Base-by-base conservation (phyloP, 2,888 invertebrate species). In the Drosophila meridionalis region DNA sequence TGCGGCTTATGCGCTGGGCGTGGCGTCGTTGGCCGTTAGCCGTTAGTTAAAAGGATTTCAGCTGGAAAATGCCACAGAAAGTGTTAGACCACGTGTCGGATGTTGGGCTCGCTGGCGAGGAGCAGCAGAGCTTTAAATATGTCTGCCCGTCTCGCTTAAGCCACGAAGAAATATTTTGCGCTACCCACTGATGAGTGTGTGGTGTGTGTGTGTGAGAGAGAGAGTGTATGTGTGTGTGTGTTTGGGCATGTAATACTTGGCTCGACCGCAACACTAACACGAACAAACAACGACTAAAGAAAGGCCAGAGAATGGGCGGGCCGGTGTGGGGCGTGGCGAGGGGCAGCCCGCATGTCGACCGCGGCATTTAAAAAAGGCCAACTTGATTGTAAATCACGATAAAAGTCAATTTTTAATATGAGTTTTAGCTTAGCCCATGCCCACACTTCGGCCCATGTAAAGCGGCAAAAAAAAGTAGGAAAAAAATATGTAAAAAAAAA, bases 401-500 rank as follows among this genome's bases (percentile, higher is more conserved):
- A 89, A 89, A 89, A 89, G 91, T 89, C 91, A 89, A 91, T 89
- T 91, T 90, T 89, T 91, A 89, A 87, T 90, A 87, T 80, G 83
- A 84, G 85, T 82, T 83, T 87, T 83, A 87, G 89, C 73, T 87
- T 77, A 78, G 78, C 77, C 67, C 76, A 69, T 52, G 78, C 80
- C 45, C 36, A 20, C 36, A 28, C 14, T 47, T 32, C 64, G 36
- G 8, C 3, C 55, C 73, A 73, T 72, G 66, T 82, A 82, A 78
- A 81, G 69, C 83, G 72, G 80, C 50, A 53, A 34, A 43, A 61
- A 45, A 34, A 34, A 34, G 34, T 2, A 36, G 11, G 11, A 9
- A 6, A 42, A 42, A 42, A n/a, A 42, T 3, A 42, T 20, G 20
- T 20, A 20, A 20, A 20, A 20, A 20, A 42, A 45, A 69, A 76